Evolutionary conservation across 23 tunicate genomes (phyloP), one percentile per base, ranked within the genome.

Genomic region (Phallusia fumigata): DNA sequence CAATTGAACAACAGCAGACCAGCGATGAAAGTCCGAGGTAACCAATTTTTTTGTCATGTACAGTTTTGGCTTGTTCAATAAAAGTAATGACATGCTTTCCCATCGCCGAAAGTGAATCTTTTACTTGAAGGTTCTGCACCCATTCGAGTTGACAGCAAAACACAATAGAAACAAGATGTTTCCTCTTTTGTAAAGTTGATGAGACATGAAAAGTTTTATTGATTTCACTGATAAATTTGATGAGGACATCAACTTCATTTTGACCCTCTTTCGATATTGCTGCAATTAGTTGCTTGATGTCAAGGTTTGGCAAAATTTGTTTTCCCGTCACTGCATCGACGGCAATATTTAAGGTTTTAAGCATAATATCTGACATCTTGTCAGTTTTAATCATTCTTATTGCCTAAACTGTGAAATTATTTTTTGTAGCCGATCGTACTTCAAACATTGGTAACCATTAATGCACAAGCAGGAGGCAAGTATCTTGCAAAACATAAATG

Each of bases 11-110:
- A 32, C 13, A 33, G 47, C 76, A 53, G 11, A 76, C 35, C 31
- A 87, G 45, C 15, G 86, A 36, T 24, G 81, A 33, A 1, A 92
- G 74, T 31, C 88, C 83, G 30, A 76, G 58, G 75, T 92, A 87
- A 16, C 97, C 97, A 18, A 92, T 81, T 30, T 74, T 65, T 87
- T 87, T 92, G 65, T 84, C 87, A 0, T 11, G 11, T 13, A 83
- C 35, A 19, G 80, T 31, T 64, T 76, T 80, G 16, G 88, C 35
- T 50, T 84, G 88, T 52, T 76, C 97, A 65, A 92, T 84, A 77
- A 75, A 92, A 19, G 84, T 80, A 18, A 82, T 76, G 13, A 92
- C 84, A 65, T 81, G 69, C 22, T 82, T 40, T 49, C 79, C 89
- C 36, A 79, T 75, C 0, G 31, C 33, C 32, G 53, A 53, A 32